Percentiles rank a stretch among this genome's conserved stretches.
Conservation (phyloP, 2,888 invertebrate species). For the Drosophila lacicola region DNA sequence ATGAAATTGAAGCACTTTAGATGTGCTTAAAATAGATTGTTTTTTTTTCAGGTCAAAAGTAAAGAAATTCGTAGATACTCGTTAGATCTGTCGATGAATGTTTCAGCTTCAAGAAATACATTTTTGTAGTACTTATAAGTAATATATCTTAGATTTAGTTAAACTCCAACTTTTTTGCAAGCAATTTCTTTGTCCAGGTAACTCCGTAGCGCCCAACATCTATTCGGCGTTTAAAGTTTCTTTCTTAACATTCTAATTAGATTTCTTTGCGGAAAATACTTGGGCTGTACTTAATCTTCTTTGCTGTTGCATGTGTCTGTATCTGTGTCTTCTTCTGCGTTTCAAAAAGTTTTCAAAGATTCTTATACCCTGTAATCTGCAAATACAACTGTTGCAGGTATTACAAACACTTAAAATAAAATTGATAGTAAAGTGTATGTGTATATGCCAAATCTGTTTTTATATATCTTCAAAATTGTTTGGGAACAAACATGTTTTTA, state of each 20-base stretch:
- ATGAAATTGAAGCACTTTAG: too few relatives aligned
- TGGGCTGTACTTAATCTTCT: not conserved
- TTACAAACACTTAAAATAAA: too few relatives aligned
- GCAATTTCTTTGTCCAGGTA: constrained; percentile 25
- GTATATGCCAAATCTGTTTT: too few relatives aligned
- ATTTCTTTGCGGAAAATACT: too few relatives aligned
- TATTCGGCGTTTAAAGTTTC: constrained; percentile 2
- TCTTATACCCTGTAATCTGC: constrained; percentile 10
- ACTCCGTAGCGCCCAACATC: constrained; percentile 34
- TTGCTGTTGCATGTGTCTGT: not conserved
- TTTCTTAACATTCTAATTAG: not conserved
- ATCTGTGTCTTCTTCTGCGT: not conserved
- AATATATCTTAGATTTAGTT: not conserved
- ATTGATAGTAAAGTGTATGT: too few relatives aligned
- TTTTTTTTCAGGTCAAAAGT: not conserved
- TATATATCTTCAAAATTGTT: too few relatives aligned
- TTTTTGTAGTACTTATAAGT: not conserved
- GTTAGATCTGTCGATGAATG: too few relatives aligned
- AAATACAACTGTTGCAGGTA: not conserved
- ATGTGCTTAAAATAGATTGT: too few relatives aligned
- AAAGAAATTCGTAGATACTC: not conserved
- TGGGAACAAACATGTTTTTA: too few relatives aligned
- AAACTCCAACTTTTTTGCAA: not conserved
- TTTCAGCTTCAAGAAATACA: too few relatives aligned
- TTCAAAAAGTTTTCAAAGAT: not conserved